Evolutionary conservation across 2,797 vertebrate species (phyloP), one percentile per base, ranked within the genome.

Genomic region (Poecilia velifera): DNA sequence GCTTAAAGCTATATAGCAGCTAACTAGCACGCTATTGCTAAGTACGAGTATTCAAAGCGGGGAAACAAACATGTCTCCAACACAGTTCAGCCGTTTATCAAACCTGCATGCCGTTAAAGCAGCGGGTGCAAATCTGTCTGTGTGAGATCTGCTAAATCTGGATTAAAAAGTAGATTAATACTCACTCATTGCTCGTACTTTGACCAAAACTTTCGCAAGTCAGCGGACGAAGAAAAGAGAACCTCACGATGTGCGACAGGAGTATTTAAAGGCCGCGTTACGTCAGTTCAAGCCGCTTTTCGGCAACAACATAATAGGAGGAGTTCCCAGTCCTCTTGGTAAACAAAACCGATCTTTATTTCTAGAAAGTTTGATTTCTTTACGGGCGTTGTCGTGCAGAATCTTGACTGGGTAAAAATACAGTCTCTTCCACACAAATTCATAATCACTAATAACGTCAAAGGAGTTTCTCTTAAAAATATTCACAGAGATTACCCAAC

Each of bases 241-340:
- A 4, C 36, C 0, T 18, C 5, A 0, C 1, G 0, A 12, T 6
- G 25, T 0, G 43, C 0, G 6, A 46, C 55, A 2, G 28, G 7
- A 0, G 0, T 0, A 2, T 92, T 90, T 92, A 93, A 91, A 90
- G 0, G 3, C 0, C 0, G 31, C 8, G 6, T 84, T 88, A 90
- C 91, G 89, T 78, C 90, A 91, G 13, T 82, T 77, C 2, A 66
- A 71, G 8, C 0, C 7, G 6, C 36, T 89, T 91, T 91, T 2
- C 82, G 89, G 9, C 74, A 85, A 1, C 0, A 22, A 68, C 51
- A 70, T 28, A 22, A 39, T 10, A 51, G 8, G 49, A 53, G 49
- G 47, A 36, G 18, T 25, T 25, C 9, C 8, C 51, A 53, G 22
- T 53, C 0, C 2, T 49, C 5, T 51, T 22, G 2, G 1, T 8